phyloP scores from a whole-genome alignment of 2,113 vertebrate species.

The Sinocyclocheilus anshuiensis region DNA sequence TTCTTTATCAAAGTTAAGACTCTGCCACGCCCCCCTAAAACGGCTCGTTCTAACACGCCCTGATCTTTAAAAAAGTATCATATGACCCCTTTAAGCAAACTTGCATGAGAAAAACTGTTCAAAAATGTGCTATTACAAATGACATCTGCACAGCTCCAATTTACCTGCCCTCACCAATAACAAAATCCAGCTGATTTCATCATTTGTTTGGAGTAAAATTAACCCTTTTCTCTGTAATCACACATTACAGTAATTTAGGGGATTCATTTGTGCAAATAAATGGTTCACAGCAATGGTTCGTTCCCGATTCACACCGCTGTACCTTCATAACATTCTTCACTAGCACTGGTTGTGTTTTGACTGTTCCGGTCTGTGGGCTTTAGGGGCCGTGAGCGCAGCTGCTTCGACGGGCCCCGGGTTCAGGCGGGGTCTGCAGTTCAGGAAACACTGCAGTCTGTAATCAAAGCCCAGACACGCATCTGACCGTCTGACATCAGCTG shows the following conservation, averaged over 20 bases:
- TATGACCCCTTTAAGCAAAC: no score
- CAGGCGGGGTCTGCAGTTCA: constrained; percentile 1
- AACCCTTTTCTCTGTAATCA: not conserved
- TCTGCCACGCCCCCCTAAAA: no score
- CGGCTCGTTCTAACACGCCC: no score
- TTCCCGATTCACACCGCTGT: not conserved
- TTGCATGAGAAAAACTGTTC: not conserved
- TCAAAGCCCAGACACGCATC: constrained; percentile 23
- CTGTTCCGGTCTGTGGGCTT: not conserved
- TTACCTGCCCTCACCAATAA: not conserved
- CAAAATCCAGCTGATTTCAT: not conserved
- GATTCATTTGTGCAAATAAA: not conserved
- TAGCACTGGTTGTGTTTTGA: not conserved
- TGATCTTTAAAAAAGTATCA: no score
- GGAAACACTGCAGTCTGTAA: constrained; percentile 14
- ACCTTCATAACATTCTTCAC: not conserved
- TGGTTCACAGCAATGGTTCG: not conserved
- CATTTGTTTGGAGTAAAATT: not conserved
- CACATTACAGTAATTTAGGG: not conserved
- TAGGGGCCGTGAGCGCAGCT: constrained; percentile 64
- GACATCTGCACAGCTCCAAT: not conserved
- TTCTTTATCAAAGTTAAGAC: no score
- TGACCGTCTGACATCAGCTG: not conserved
- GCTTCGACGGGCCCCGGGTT: constrained; percentile 63
- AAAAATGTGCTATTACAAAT: not conserved